Percentiles rank a stretch among this genome's conserved stretches.
Conservation (phyloP, 2,888 invertebrate genomes). For the Drosophila buzzatii region DNA sequence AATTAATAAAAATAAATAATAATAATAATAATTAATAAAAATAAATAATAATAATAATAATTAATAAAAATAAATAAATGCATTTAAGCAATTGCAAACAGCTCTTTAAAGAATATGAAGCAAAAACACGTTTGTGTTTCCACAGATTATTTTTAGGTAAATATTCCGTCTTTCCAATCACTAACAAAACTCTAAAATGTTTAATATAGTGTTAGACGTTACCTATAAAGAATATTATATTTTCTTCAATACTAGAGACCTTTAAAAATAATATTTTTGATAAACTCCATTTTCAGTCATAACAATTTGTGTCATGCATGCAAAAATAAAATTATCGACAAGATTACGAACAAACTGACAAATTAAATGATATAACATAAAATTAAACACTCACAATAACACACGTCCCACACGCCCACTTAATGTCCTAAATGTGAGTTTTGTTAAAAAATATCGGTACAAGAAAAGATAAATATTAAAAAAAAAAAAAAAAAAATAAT, state of each 20-base stretch:
- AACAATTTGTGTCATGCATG: constrained; percentile 16
- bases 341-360: constrained; percentile 53
- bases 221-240: neutral
- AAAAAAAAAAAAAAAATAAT: neutral
- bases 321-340: constrained; percentile 45
- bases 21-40: too few relatives aligned
- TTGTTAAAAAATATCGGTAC: constrained; percentile 46
- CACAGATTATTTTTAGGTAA: neutral
- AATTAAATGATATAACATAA: constrained; percentile 70
- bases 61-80: too few relatives aligned
- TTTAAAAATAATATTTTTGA: neutral
- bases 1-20: too few relatives aligned
- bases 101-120: neutral
- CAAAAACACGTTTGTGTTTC: too few relatives aligned
- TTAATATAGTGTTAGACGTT: too few relatives aligned
- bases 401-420: constrained; percentile 18
- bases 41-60: too few relatives aligned
- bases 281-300: neutral
- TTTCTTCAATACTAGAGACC: neutral
- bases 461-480: constrained; percentile 20
- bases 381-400: constrained; percentile 45
- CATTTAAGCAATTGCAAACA: neutral
- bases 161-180: neutral
- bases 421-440: constrained; percentile 23
- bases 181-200: neutral